Conservation (phyloP, 2,797 vertebrate species). For the Mormyrops attenuatus region DNA sequence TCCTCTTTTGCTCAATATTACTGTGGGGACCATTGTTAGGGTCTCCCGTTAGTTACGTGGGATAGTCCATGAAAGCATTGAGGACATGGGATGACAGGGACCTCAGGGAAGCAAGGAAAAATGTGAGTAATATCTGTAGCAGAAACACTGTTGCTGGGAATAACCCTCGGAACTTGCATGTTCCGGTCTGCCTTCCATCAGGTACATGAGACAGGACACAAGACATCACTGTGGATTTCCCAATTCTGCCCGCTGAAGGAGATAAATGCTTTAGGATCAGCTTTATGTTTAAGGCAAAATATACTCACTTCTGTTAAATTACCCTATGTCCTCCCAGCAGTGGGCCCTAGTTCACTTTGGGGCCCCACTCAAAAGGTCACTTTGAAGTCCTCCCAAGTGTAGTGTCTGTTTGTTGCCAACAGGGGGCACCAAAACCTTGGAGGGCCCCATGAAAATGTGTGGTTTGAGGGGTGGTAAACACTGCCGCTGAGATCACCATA, state of each 20-base stretch:
- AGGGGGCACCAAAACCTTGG: not conserved
- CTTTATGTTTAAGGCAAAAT: not conserved
- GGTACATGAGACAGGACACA: not conserved
- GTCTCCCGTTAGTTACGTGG: conserved; percentile 55
- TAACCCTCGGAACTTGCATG: not conserved
- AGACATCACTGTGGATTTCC: not conserved
- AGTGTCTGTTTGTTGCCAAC: not conserved
- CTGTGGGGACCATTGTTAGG: conserved; percentile 60
- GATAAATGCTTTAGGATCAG: not conserved
- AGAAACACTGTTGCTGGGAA: conserved; percentile 26
- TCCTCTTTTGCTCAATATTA: conserved; percentile 48
- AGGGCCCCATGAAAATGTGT: not conserved
- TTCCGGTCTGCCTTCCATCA: not conserved
- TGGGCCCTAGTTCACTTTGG: not conserved
- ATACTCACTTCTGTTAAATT: not conserved
- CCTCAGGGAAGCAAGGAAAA: not conserved
- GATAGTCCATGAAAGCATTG: conserved; percentile 31
- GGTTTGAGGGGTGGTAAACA: not conserved
- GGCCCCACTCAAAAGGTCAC: not conserved
- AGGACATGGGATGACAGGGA: conserved; percentile 4
- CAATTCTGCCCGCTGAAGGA: not conserved
- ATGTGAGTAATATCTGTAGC: conserved; percentile 4
- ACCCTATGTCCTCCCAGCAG: not conserved
- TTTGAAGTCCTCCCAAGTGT: not conserved
- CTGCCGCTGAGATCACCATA: not conserved